phyloP scores from a whole-genome alignment of 2,888 invertebrate genomes.

The Orthosia cruda region DNA sequence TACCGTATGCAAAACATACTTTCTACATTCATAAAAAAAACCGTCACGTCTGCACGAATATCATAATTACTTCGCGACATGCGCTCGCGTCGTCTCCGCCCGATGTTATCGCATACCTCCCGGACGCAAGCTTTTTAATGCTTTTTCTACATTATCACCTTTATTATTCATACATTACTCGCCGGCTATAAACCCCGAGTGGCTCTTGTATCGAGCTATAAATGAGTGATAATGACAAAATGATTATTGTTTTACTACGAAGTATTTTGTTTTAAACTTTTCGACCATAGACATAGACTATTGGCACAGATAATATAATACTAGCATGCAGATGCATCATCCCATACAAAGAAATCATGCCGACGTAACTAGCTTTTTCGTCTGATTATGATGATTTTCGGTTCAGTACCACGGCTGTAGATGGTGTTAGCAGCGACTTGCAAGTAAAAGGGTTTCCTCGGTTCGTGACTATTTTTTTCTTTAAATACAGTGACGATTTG shows the following conservation, averaged over 20 bases:
- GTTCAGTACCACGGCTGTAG: no score
- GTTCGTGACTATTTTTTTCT: no score
- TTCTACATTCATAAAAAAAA: conserved; percentile 24
- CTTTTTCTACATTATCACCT: conserved; percentile 54
- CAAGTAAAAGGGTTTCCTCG: no score
- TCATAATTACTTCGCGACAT: conserved; percentile 37
- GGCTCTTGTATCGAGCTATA: conserved; percentile 36
- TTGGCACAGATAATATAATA: no score
- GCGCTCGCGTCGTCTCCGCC: conserved; percentile 57
- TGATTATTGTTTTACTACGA: conserved; percentile 44
- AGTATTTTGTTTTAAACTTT: neutral
- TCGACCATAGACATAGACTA: no score
- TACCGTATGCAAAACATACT: neutral
- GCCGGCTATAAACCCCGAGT: conserved; percentile 48
- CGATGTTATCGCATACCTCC: conserved; percentile 60
- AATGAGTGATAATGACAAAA: conserved; percentile 47
- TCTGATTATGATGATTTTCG: no score
- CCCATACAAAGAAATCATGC: no score
- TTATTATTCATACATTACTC: conserved; percentile 52
- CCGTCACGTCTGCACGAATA: conserved; percentile 47
- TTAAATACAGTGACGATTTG: no score
- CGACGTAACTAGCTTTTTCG: no score
- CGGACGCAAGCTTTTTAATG: conserved; percentile 59
- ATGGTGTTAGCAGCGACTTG: no score
- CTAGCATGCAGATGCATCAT: no score